Evolutionary conservation across 2,888 invertebrate genomes (phyloP), one percentile per base, ranked within the genome.

Genomic region (Metellina segmentata): DNA sequence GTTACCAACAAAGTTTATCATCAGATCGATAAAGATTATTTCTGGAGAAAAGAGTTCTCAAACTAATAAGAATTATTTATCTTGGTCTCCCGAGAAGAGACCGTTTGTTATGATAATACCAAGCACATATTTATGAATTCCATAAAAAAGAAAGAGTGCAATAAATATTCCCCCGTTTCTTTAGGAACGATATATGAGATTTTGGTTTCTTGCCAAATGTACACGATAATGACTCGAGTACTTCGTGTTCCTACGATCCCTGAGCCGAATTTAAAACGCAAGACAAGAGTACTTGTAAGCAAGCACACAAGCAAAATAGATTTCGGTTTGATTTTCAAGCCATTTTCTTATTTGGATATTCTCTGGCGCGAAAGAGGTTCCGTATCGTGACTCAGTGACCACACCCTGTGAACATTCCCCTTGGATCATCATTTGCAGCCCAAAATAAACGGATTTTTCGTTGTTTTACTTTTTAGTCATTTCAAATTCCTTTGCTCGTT

Each of bases 321-420:
- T 11, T 16, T 11, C 16, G 61, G 16, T 16, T 61, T 61, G 34
- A 61, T 61, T 61, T 72, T 83, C 13, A 83, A 83, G n/a, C 19
- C 34, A 9, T 75, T 52, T 53, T 74, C 74, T 48, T 52, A 61
- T n/a, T 19, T 48, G 48, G 2, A 75, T 52, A 72, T 53, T 53
- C 53, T 61, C 74, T 74, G 49, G 48, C 11, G 61, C 53, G 34
- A 61, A 75, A 85, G 85, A 85, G 70, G 75, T 48, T 61, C 52
- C 61, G 34, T n/a, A 16, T 34, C 53, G 61, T 85, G 75, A 75
- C 34, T 85, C 53, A 61, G 9, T 53, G 75, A 48, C 85, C 85
- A 75, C 85, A 85, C 85, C 85, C 85, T 75, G 85, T 74, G 74
- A 34, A 34, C 75, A 75, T 75, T 85, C 61, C 53, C 53, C 13